A percentile compares a stretch with the other conserved stretches of the same genome.
Conservation (phyloP, 2,113 vertebrate species). For the Chrysemys picta region DNA sequence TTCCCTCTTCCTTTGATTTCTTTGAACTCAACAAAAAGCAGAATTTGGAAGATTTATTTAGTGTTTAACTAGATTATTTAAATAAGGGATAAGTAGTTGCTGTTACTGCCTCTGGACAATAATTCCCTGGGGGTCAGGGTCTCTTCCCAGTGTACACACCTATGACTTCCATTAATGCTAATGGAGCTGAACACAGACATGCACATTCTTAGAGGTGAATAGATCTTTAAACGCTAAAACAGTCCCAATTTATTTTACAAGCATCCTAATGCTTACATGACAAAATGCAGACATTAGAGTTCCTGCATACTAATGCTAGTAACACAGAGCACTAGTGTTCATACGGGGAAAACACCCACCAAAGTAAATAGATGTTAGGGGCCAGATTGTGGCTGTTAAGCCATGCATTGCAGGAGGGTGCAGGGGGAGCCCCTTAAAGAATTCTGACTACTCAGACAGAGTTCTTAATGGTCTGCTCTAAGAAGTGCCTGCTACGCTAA, state of each 20-base stretch:
- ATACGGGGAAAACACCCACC: neutral
- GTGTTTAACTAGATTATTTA: slow-evolving; percentile 58
- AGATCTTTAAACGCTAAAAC: slow-evolving; percentile 48
- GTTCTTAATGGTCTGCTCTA: neutral
- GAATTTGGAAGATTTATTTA: slow-evolving; percentile 62
- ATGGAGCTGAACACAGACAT: slow-evolving; percentile 51
- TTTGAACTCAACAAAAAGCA: slow-evolving; percentile 30
- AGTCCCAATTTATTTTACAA: slow-evolving; percentile 64
- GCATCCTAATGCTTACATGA: slow-evolving; percentile 59
- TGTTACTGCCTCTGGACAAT: slow-evolving; percentile 44
- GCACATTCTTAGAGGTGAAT: slow-evolving; percentile 53
- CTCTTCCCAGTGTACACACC: slow-evolving; percentile 7
- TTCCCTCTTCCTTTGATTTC: neutral
- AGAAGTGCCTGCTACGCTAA: neutral
- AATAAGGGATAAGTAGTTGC: slow-evolving; percentile 63
- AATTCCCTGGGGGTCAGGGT: slow-evolving; percentile 50
- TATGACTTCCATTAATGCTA: slow-evolving; percentile 10
- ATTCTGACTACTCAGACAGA: neutral
- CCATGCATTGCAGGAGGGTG: neutral
- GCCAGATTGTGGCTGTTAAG: neutral
- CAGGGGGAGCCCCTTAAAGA: neutral
- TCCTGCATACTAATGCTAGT: neutral
- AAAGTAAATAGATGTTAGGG: neutral
- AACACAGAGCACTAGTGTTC: neutral
- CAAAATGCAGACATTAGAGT: slow-evolving; percentile 59